phyloP scores from a whole-genome alignment of 2,113 vertebrate genomes.

The Manacus vitellinus region DNA sequence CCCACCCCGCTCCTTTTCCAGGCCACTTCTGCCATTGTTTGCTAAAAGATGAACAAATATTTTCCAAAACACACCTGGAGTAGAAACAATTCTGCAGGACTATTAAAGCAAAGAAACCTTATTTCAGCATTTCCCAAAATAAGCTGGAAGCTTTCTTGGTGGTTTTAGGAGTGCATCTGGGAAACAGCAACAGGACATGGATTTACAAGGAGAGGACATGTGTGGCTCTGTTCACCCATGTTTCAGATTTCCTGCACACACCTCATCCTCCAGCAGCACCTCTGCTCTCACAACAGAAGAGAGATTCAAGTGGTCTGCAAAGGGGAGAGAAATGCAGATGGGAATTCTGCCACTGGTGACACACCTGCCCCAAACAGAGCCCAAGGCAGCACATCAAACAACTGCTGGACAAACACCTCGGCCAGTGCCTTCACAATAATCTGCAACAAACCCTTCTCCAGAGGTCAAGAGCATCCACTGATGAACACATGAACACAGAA shows the following conservation, averaged over 20 bases:
- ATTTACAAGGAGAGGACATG: background rate
- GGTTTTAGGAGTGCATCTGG: background rate
- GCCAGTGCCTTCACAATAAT: background rate
- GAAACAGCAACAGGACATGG: background rate
- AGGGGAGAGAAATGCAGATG: background rate
- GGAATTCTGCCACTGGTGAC: background rate
- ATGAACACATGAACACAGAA: background rate
- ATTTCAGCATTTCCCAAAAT: background rate
- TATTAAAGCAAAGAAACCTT: background rate
- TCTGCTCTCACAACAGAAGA: background rate
- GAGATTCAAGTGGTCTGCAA: background rate
- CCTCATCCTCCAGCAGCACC: background rate
- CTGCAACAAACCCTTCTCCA: background rate
- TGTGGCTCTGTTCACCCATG: accelerated
- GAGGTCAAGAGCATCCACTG: background rate
- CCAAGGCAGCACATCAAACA: background rate
- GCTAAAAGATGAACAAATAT: constrained; percentile 25
- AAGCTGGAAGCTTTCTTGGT: background rate
- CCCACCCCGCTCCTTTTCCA: constrained; percentile 51
- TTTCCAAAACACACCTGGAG: constrained; percentile 43
- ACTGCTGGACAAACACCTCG: background rate
- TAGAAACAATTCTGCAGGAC: background rate
- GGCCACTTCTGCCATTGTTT: constrained; percentile 40
- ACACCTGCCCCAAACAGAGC: background rate
- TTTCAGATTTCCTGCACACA: background rate